A percentile compares a stretch with the other conserved stretches of the same genome.
These are phyloP conservation scores for Leptoteleia sp. DNA, from an alignment of 1,140 invertebrate species.

Conservation along the genomic window DNA sequence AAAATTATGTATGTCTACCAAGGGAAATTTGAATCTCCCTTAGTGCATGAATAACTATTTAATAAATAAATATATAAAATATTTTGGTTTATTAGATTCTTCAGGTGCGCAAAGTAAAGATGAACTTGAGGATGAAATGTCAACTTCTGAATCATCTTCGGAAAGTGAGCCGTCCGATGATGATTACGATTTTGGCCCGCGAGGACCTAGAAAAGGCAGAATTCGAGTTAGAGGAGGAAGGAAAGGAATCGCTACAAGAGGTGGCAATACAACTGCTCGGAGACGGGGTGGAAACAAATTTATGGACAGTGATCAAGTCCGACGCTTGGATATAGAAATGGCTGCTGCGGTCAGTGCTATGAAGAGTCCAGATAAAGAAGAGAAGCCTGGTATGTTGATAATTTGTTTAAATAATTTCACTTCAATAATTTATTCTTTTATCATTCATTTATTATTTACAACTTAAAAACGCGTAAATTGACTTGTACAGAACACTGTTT, in stretches of 20 bases:
- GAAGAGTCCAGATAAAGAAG: slow-evolving; percentile 77
- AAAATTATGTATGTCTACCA: too few species aligned
- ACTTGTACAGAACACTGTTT: too few species aligned
- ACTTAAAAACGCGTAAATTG: too few species aligned
- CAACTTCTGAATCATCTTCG: slow-evolving; percentile 75
- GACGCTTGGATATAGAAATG: slow-evolving; percentile 79
- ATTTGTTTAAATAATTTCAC: too few species aligned
- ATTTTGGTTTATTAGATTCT: slow-evolving; percentile 33
- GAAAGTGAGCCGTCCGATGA: slow-evolving; percentile 77
- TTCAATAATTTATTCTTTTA: slow-evolving; percentile 3
- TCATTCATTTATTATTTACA: too few species aligned
- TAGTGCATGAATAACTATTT: too few species aligned
- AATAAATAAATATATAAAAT: too few species aligned
- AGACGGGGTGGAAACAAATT: slow-evolving; percentile 75
- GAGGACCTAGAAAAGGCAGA: slow-evolving; percentile 71
- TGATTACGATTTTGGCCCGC: slow-evolving; percentile 78
- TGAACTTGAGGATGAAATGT: slow-evolving; percentile 66
- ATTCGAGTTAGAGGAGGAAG: slow-evolving; percentile 75
- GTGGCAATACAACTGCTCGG: slow-evolving; percentile 73
- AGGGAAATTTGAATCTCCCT: too few species aligned
- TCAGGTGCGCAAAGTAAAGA: slow-evolving; percentile 61
- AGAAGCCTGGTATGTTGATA: slow-evolving; percentile 63
- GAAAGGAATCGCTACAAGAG: slow-evolving; percentile 78
- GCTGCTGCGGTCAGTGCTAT: slow-evolving; percentile 79
- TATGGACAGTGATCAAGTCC: slow-evolving; percentile 77